A percentile compares a stretch with the other conserved stretches of the same genome.
phyloP scores from a whole-genome alignment of 2,113 vertebrate species.

The Podocnemis expansa region DNA sequence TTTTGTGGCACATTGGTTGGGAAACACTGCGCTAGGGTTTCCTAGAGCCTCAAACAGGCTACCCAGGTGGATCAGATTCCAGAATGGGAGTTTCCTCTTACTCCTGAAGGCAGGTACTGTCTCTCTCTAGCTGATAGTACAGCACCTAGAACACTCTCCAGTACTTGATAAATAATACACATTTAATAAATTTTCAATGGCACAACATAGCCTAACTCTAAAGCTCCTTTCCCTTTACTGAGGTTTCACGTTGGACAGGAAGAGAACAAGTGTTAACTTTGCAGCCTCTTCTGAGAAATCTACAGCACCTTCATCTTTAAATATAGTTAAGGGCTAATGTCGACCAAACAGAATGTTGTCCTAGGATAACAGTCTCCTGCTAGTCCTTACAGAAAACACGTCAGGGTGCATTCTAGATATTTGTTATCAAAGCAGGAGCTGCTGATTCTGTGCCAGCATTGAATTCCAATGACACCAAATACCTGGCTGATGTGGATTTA shows the following conservation, averaged over 20 bases:
- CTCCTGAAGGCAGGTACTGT: neutral
- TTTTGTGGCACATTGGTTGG: too few species aligned
- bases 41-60: neutral
- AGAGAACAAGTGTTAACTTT: neutral
- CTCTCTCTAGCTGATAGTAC: too few species aligned
- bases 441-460: neutral
- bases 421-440: neutral
- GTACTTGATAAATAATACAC: neutral
- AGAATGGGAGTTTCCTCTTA: neutral
- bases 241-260: neutral
- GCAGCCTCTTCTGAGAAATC: neutral
- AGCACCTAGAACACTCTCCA: neutral
- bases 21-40: too few species aligned
- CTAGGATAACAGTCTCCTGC: neutral
- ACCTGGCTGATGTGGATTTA: slow-evolving; percentile 3
- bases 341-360: neutral
- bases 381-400: slow-evolving; percentile 13
- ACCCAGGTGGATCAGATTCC: neutral
- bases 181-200: neutral
- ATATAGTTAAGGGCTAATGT: neutral
- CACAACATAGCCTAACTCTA: neutral
- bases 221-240: neutral
- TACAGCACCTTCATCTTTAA: neutral
- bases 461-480: neutral
- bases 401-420: neutral